A percentile compares a stretch with the other conserved stretches of the same genome.
phyloP scores from a whole-genome alignment of 2,888 invertebrate species.

The Dexiosoma caninum region DNA sequence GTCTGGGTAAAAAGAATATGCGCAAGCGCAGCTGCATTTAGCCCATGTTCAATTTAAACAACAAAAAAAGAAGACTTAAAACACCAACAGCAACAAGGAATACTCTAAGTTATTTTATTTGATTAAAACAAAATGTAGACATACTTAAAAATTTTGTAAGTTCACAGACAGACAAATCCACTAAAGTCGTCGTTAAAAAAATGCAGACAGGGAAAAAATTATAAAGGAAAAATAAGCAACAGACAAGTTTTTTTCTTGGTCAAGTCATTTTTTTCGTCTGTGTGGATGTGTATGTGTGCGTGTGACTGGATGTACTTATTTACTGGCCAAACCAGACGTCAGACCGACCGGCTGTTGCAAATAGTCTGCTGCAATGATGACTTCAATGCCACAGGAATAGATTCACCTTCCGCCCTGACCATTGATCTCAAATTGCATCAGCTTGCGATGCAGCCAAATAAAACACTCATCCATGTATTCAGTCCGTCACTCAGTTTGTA shows the following conservation, averaged over 20 bases:
- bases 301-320: slow-evolving; percentile 15
- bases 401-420: slow-evolving; percentile 40
- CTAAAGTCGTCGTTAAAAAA: neutral
- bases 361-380: slow-evolving; percentile 37
- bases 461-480: neutral
- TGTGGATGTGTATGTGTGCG: no score
- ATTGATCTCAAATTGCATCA: slow-evolving; percentile 47
- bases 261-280: slow-evolving; percentile 24
- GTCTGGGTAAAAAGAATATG: slow-evolving; percentile 30
- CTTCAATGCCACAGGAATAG: slow-evolving; percentile 54
- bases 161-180: slow-evolving; percentile 28
- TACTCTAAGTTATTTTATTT: slow-evolving; percentile 42
- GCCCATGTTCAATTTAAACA: slow-evolving; percentile 23
- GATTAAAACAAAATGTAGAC: slow-evolving; percentile 59
- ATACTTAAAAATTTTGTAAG: slow-evolving; percentile 52
- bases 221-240: slow-evolving; percentile 20
- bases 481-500: slow-evolving; percentile 8
- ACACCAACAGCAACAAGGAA: slow-evolving; percentile 1
- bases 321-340: slow-evolving; percentile 5
- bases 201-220: slow-evolving; percentile 38
- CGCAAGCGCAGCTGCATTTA: slow-evolving; percentile 60
- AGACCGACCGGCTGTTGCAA: slow-evolving; percentile 47
- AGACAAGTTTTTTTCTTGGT: slow-evolving; percentile 51
- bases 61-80: neutral
- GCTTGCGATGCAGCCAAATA: slow-evolving; percentile 28